Evolutionary conservation across 2,113 vertebrate genomes (phyloP).

Genomic region (Ramphastos sulfuratus): DNA sequence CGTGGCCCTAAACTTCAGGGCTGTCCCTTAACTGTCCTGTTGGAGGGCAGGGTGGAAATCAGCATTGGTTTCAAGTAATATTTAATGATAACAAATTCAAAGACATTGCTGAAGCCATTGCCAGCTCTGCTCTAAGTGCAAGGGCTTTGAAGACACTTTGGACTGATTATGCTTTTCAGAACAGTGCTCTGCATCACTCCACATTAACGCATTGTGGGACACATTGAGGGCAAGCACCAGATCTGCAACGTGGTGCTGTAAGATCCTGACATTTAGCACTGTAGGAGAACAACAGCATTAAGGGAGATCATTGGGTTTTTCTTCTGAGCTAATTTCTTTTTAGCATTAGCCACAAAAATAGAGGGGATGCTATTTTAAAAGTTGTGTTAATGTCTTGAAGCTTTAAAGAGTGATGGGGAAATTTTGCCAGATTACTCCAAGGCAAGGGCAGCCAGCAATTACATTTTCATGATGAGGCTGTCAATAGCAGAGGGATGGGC

Average conservation of each 20-base stretch:
- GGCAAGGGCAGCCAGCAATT: conserved; percentile 54
- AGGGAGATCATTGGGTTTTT: neutral
- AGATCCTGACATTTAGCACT: conserved; percentile 39
- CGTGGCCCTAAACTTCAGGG: neutral
- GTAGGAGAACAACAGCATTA: conserved; percentile 38
- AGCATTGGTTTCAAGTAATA: neutral
- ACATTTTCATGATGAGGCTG: conserved; percentile 5
- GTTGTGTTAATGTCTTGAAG: conserved; percentile 19
- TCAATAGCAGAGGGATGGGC: conserved; percentile 17
- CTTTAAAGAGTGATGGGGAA: neutral
- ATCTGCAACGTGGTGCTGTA: neutral
- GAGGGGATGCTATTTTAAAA: conserved; percentile 54
- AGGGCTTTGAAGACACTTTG: conserved; percentile 34
- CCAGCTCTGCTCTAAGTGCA: neutral
- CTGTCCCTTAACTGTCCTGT: neutral
- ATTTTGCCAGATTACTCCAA: conserved; percentile 18
- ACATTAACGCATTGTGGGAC: neutral
- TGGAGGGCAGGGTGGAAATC: neutral
- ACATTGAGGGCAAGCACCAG: conserved; percentile 13
- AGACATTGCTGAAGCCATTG: neutral
- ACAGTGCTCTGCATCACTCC: neutral
- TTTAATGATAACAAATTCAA: neutral
- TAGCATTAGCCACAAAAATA: conserved; percentile 47
- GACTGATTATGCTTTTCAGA: neutral
- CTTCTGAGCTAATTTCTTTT: conserved; percentile 23